phyloP scores from a whole-genome alignment of 2,113 vertebrate genomes.

The Daboia siamensis region DNA sequence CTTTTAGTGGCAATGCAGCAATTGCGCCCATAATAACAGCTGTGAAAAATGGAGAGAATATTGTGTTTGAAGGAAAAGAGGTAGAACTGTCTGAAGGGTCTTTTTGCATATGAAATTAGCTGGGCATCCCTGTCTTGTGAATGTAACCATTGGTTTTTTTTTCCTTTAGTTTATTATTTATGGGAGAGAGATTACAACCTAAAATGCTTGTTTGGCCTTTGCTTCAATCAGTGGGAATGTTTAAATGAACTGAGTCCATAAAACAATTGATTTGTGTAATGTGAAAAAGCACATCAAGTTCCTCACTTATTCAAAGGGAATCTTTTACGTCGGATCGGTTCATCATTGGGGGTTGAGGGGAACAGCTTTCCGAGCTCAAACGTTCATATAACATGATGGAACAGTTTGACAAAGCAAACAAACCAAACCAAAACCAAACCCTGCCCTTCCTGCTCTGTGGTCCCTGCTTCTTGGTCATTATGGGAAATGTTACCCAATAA shows the following conservation, averaged over 20 bases:
- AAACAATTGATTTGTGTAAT: background rate
- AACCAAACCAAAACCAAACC: background rate
- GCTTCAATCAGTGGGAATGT: background rate
- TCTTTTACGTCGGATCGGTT: background rate
- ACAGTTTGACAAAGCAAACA: background rate
- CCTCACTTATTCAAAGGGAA: background rate
- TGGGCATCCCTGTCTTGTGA: background rate
- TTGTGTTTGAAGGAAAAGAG: slow-evolving; percentile 85
- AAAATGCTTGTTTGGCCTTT: background rate
- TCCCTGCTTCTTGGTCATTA: background rate
- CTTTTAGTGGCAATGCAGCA: slow-evolving; percentile 83
- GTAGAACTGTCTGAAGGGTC: slow-evolving; percentile 57
- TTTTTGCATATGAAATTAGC: background rate
- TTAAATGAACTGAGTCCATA: background rate
- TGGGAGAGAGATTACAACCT: background rate
- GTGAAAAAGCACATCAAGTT: background rate
- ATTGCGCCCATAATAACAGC: slow-evolving; percentile 85
- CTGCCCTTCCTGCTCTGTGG: background rate
- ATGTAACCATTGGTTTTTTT: background rate
- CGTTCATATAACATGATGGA: background rate
- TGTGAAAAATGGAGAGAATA: slow-evolving; percentile 79
- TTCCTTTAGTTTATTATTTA: background rate
- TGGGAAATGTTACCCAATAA: background rate
- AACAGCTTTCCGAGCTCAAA: background rate
- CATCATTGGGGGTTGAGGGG: background rate